phyloP scores from a whole-genome alignment of 2,888 invertebrate genomes.

The Mesochorus sp. region DNA sequence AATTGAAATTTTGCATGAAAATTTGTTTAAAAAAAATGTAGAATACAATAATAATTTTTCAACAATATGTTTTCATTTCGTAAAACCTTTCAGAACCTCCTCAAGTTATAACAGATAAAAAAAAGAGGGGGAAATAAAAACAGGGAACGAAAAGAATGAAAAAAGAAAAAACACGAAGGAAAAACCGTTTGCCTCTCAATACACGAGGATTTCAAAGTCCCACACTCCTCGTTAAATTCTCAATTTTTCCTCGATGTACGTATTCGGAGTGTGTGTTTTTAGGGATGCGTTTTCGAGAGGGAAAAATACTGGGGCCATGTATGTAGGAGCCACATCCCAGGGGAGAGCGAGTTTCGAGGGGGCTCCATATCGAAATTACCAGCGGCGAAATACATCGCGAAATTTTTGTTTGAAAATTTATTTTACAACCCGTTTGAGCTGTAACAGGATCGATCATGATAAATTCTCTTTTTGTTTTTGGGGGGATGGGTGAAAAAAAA shows the following conservation, averaged over 20 bases:
- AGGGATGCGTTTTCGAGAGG: slow-evolving; percentile 8
- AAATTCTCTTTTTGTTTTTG: too few species aligned
- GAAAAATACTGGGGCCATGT: slow-evolving; percentile 44
- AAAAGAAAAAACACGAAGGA: slow-evolving; percentile 9
- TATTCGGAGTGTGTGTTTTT: slow-evolving; percentile 22
- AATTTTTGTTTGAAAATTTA: background rate
- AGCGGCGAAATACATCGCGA: slow-evolving; percentile 14
- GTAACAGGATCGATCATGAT: too few species aligned
- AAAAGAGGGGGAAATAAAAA: slow-evolving; percentile 10
- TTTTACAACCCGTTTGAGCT: background rate
- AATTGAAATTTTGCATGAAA: too few species aligned
- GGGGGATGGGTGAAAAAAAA: too few species aligned
- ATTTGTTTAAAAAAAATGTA: too few species aligned
- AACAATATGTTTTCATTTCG: too few species aligned
- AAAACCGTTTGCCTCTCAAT: slow-evolving; percentile 51
- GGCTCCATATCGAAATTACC: slow-evolving; percentile 51
- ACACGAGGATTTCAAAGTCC: slow-evolving; percentile 46
- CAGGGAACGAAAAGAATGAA: background rate
- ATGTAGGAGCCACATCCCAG: slow-evolving; percentile 1
- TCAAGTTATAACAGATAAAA: too few species aligned
- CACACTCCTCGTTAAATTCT: slow-evolving; percentile 52
- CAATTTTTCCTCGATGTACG: slow-evolving; percentile 41
- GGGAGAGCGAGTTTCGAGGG: slow-evolving; percentile 26
- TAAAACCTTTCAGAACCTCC: too few species aligned
- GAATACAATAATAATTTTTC: too few species aligned